A percentile compares a stretch with the other conserved stretches of the same genome.
Evolutionary conservation across 1,140 invertebrate genomes (phyloP).

Genomic region (Diorhabda sublineata): DNA sequence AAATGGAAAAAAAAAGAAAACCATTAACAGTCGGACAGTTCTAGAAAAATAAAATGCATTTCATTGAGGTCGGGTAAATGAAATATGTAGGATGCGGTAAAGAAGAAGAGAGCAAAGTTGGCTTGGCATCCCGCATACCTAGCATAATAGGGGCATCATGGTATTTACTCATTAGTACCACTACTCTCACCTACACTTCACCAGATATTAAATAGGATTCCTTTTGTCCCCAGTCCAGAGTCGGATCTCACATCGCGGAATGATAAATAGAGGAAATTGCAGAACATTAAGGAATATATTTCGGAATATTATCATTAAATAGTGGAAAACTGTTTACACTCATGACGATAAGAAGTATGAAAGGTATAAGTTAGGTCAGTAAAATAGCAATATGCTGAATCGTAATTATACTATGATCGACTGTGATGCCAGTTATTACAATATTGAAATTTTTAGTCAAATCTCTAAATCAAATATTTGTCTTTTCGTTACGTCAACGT

Average conservation of each 20-base stretch:
- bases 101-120: conserved; percentile 13
- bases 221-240: not conserved
- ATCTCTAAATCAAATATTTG: too few relatives aligned
- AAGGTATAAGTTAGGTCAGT: too few relatives aligned
- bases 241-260: not conserved
- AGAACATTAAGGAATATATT: too few relatives aligned
- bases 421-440: too few relatives aligned
- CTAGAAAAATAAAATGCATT: conserved; percentile 7
- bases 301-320: too few relatives aligned
- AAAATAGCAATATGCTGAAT: too few relatives aligned
- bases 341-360: too few relatives aligned
- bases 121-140: conserved; percentile 30
- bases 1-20: not conserved
- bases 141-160: conserved; percentile 29
- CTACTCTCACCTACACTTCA: conserved; percentile 28
- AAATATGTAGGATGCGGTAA: conserved; percentile 13
- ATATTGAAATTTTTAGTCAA: too few relatives aligned
- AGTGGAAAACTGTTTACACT: too few relatives aligned
- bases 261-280: too few relatives aligned
- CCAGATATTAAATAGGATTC: conserved; percentile 27
- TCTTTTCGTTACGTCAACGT: too few relatives aligned
- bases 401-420: too few relatives aligned
- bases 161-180: conserved; percentile 33
- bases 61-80: not conserved
- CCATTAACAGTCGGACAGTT: not conserved